Evolutionary conservation across 2,888 invertebrate species (phyloP).

Genomic region (Pandemis corylana): DNA sequence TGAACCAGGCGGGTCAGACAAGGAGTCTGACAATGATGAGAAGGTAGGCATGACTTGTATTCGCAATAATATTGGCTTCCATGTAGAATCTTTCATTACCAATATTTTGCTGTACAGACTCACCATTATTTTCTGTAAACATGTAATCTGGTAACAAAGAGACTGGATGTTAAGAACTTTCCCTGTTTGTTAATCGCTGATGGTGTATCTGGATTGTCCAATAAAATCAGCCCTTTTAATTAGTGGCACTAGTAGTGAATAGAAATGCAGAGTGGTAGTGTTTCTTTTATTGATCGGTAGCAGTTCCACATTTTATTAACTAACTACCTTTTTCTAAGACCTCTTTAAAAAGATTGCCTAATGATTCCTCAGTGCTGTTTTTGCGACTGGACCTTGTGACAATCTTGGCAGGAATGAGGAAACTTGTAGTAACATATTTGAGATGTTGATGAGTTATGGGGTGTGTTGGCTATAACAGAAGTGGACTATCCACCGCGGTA

Average conservation of each 20-base stretch:
- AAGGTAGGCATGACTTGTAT: slow-evolving; percentile 87
- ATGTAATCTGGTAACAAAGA: slow-evolving; percentile 39
- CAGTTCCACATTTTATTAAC: slow-evolving; percentile 17
- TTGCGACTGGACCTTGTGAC: not conserved
- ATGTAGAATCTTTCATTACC: slow-evolving; percentile 47
- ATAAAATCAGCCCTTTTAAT: slow-evolving; percentile 53
- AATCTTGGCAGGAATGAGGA: slow-evolving; percentile 8
- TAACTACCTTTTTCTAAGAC: not conserved
- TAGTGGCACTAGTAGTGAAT: slow-evolving; percentile 58
- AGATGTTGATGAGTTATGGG: slow-evolving; percentile 52
- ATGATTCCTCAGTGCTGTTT: not conserved
- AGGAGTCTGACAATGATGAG: slow-evolving; percentile 95
- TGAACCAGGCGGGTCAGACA: slow-evolving; percentile 92
- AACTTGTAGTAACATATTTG: slow-evolving; percentile 11
- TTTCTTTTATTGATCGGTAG: slow-evolving; percentile 34
- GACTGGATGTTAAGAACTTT: slow-evolving; percentile 42
- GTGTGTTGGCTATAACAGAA: slow-evolving; percentile 86
- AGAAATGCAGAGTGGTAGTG: slow-evolving; percentile 76
- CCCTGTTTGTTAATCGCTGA: slow-evolving; percentile 42
- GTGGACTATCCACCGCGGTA: slow-evolving; percentile 92
- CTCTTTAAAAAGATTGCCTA: slow-evolving; percentile 17
- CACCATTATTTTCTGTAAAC: slow-evolving; percentile 44
- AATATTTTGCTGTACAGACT: slow-evolving; percentile 41
- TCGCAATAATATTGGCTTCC: slow-evolving; percentile 44
- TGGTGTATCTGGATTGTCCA: slow-evolving; percentile 83